These are phyloP conservation scores for Leucoptera coffeella DNA, from an alignment of 2,888 invertebrate species.

Conservation along the genomic window DNA sequence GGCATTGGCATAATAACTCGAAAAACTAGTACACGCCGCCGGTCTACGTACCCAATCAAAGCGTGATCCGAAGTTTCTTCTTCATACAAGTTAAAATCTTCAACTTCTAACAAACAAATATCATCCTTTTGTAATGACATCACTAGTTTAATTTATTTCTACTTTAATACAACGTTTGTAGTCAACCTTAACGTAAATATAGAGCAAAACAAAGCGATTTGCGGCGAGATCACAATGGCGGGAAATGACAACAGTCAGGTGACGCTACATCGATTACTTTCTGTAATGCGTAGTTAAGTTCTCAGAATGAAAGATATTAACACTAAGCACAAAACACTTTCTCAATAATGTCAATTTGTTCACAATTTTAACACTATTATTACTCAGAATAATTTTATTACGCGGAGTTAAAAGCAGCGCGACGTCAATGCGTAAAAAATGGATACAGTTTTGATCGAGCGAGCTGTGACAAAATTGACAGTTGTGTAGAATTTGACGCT, in stretches of 20 bases:
- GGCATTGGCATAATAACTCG: neutral
- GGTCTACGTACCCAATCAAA: slow-evolving; percentile 40
- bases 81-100: slow-evolving; percentile 50
- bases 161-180: neutral
- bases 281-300: neutral
- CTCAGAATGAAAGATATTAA: neutral
- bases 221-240: slow-evolving; percentile 55
- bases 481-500: too few species aligned
- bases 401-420: slow-evolving; percentile 46
- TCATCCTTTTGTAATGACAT: slow-evolving; percentile 54
- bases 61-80: slow-evolving; percentile 51
- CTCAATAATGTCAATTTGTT: too few species aligned
- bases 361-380: too few species aligned
- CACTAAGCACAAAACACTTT: slow-evolving; percentile 1
- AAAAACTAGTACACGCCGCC: slow-evolving; percentile 29
- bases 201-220: too few species aligned
- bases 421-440: slow-evolving; percentile 27
- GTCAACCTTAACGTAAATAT: slow-evolving; percentile 5
- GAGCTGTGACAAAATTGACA: too few species aligned
- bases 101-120: slow-evolving; percentile 48
- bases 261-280: slow-evolving; percentile 24
- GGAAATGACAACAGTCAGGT: slow-evolving; percentile 55
- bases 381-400: too few species aligned
- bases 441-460: too few species aligned
- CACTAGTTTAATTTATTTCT: slow-evolving; percentile 12